Evolutionary conservation across 1,140 invertebrate genomes (phyloP).

Genomic region (Drusus annulatus): DNA sequence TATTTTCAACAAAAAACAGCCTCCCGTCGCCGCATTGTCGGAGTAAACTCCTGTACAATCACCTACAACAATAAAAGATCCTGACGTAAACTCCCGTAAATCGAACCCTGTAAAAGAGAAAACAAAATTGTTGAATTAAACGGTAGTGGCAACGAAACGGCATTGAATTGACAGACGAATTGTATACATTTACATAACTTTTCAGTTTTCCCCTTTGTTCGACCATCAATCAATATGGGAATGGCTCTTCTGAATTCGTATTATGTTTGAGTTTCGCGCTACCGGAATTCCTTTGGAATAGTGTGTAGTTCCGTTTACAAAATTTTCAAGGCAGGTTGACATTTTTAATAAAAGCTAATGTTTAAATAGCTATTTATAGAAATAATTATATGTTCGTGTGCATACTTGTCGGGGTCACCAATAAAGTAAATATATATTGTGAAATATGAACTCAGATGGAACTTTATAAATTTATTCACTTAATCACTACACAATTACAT

Average conservation of each 20-base stretch:
- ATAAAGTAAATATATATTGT: too few relatives aligned
- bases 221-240: conserved; percentile 30
- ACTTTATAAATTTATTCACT: too few relatives aligned
- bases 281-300: conserved; percentile 20
- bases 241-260: conserved; percentile 21
- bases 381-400: too few relatives aligned
- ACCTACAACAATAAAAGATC: background rate
- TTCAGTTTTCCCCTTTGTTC: conserved; percentile 40
- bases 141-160: conserved; percentile 18
- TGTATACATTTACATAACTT: conserved; percentile 42
- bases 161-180: conserved; percentile 40
- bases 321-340: too few relatives aligned
- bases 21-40: background rate
- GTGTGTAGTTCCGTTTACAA: too few relatives aligned
- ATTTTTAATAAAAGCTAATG: too few relatives aligned
- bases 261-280: background rate
- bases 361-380: too few relatives aligned
- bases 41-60: background rate
- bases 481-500: too few relatives aligned
- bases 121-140: conserved; percentile 14
- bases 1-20: conserved; percentile 9
- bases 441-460: too few relatives aligned
- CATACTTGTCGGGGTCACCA: too few relatives aligned
- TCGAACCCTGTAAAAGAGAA: conserved; percentile 17
- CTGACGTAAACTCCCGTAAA: background rate